Conservation (phyloP, 2,797 vertebrate genomes). For the Pangasius larnaudii region DNA sequence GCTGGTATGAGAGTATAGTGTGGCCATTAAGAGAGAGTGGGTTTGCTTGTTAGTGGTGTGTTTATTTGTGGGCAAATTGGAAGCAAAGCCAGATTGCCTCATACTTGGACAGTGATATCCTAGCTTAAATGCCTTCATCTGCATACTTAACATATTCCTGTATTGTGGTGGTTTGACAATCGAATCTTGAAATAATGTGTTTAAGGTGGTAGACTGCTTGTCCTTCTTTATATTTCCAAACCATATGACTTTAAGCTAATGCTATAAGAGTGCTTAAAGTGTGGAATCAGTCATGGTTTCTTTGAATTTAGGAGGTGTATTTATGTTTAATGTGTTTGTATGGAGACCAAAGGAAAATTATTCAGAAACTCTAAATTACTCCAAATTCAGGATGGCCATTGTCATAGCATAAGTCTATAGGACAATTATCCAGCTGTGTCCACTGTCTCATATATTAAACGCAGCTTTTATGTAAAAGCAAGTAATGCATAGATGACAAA, state of each 20-base stretch:
- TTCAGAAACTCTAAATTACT: conserved; percentile 6
- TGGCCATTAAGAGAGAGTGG: conserved; percentile 35
- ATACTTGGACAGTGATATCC: conserved; percentile 37
- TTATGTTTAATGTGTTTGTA: conserved; percentile 5
- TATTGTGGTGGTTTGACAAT: conserved; percentile 28
- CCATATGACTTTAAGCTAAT: background rate
- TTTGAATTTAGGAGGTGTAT: background rate
- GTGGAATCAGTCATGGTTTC: background rate
- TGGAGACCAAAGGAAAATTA: conserved; percentile 16
- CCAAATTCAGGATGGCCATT: background rate
- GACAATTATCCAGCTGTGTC: conserved; percentile 7
- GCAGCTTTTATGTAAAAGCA: background rate
- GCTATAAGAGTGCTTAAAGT: background rate
- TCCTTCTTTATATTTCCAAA: background rate
- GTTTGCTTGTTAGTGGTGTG: conserved; percentile 30
- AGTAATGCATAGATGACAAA: background rate
- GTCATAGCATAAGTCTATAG: background rate
- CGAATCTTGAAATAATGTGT: conserved; percentile 26
- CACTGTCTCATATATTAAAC: background rate
- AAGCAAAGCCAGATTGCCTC: conserved; percentile 76
- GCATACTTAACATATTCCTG: background rate
- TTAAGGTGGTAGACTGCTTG: background rate
- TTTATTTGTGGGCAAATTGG: conserved; percentile 45
- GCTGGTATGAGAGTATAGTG: conserved; percentile 39
- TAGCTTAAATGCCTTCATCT: conserved; percentile 25